Conservation (phyloP, 2,113 vertebrate genomes). For the Fregata magnificens region DNA sequence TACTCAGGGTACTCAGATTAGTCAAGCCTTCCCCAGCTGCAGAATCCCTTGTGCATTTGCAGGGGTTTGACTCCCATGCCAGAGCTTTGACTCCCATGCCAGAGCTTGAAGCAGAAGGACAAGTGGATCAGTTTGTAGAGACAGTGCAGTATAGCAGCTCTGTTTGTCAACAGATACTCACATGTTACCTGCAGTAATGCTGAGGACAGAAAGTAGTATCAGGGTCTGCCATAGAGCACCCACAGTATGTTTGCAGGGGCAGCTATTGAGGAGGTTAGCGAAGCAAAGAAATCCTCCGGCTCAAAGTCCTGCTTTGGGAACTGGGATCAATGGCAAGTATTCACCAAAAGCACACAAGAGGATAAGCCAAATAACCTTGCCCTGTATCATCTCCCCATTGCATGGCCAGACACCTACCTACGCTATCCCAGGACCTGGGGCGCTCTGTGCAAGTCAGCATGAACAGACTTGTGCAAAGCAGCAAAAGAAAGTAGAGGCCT, state of each 20-base stretch:
- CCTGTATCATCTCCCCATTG: too few relatives aligned
- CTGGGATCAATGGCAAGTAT: neutral
- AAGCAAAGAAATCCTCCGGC: neutral
- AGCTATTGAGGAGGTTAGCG: accelerated
- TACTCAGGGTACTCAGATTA: accelerated
- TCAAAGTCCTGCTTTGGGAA: neutral
- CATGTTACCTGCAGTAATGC: neutral
- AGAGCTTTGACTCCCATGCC: neutral
- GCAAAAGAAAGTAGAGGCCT: neutral
- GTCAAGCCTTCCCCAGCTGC: neutral
- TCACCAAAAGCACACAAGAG: neutral
- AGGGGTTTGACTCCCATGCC: too few relatives aligned
- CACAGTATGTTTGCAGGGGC: accelerated
- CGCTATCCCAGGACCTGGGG: neutral
- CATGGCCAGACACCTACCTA: accelerated
- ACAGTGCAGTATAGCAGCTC: neutral
- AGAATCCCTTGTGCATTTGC: neutral
- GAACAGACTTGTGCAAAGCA: neutral
- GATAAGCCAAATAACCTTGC: neutral
- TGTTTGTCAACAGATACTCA: neutral
- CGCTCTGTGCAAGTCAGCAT: accelerated
- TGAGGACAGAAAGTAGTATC: neutral
- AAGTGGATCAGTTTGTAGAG: neutral
- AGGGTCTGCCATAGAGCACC: neutral
- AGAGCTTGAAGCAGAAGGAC: neutral